phyloP scores from a whole-genome alignment of 2,113 vertebrate genomes.

The Aphyosemion australe region DNA sequence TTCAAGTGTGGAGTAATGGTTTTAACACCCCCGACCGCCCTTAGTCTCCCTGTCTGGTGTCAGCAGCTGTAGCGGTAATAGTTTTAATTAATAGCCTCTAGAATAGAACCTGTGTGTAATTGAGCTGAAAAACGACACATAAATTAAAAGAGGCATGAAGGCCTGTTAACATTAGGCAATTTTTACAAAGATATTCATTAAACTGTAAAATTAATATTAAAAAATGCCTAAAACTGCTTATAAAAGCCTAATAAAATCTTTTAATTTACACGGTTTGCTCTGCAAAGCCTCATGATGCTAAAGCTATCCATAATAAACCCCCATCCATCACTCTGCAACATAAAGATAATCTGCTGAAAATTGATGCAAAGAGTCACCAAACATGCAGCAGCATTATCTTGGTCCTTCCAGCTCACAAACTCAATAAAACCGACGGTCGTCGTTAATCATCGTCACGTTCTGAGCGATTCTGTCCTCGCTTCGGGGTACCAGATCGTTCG shows the following conservation, averaged over 20 bases:
- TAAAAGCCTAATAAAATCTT: too few relatives aligned
- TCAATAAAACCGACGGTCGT: not conserved
- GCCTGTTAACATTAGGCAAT: slow-evolving; percentile 9
- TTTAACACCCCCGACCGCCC: slow-evolving; percentile 15
- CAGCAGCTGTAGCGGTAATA: slow-evolving; percentile 35
- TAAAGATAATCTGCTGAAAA: not conserved
- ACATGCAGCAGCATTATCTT: not conserved
- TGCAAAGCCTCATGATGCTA: too few relatives aligned
- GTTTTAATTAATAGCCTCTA: slow-evolving; percentile 55
- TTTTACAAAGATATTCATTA: slow-evolving; percentile 15
- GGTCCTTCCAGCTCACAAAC: not conserved
- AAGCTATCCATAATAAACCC: not conserved
- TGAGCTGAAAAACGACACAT: slow-evolving; percentile 19
- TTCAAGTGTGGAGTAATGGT: not conserved
- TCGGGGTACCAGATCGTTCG: slow-evolving; percentile 11
- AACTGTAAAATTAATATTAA: too few relatives aligned
- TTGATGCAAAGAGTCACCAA: not conserved
- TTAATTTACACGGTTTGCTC: too few relatives aligned
- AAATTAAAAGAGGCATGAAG: not conserved
- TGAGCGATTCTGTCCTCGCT: not conserved
- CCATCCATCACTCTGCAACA: not conserved
- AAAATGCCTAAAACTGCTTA: too few relatives aligned
- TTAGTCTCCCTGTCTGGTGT: slow-evolving; percentile 35
- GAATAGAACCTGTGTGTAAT: slow-evolving; percentile 36
- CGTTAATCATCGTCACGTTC: slow-evolving; percentile 29